Base-by-base conservation (phyloP, 1,140 invertebrate genomes). In the Microplitis mediator region DNA sequence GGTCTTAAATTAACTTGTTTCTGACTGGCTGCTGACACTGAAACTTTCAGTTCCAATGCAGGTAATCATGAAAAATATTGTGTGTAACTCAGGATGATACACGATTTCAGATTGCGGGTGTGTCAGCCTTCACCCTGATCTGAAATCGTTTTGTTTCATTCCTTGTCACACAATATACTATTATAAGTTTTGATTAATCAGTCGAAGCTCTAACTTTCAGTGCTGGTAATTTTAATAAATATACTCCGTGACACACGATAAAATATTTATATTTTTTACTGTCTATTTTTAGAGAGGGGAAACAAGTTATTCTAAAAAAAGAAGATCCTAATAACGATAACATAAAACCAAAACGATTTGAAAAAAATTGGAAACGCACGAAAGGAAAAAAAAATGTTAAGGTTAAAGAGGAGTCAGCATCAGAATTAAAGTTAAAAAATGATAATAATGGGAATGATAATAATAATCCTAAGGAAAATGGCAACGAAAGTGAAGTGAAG, bases 271-370 rank as follows among this genome's bases (percentile, higher is more conserved):
- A 8, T 52, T 3, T 9, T 51, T 51, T 31, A 50, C 14, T 50
- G 4, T 63, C 14, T 4, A 5, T 63, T n/a, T 63, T 14, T 39
- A 66, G 63, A n/a, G 63, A 66, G 6, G 63, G 63, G 1, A 66
- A 51, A 23, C 5, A 50, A 1, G 58, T 36, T 3, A 66, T 84
- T 14, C 78, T 93, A 75, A 92, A 92, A 76, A 90, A 90, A 78
- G 89, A 88, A 45, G 91, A 93, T 81, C 90, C 91, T 51, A 91
- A 92, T 76, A 45, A 23, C 2, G 84, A 90, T 14, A 90, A 91
- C 80, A 11, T 75, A 52, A 71, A 58, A 72, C 72, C 39, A 73
- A 67, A 35, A 11, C 32, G 58, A 11, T n/a, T 74, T 3, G 65
- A 58, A 61, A 72, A 62, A 69, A 61, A 74, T 76, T 58, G 58